phyloP scores from a whole-genome alignment of 1,140 invertebrate species.

The Dinoponera quadriceps region DNA sequence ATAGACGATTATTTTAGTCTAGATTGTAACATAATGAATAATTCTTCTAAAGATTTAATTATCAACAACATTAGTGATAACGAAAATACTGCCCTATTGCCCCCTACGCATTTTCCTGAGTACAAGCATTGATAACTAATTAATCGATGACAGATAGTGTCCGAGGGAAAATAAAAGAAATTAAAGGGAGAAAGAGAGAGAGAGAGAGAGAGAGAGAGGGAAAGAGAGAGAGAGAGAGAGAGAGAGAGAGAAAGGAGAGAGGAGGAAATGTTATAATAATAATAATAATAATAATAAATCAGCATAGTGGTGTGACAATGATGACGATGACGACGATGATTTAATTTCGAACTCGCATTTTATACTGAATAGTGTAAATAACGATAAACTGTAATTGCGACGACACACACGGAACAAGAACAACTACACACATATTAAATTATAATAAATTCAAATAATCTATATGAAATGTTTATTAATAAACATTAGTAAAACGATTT shows the following conservation, averaged over 20 bases:
- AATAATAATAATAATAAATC: conserved; percentile 65
- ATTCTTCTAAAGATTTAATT: conserved; percentile 82
- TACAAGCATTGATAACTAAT: conserved; percentile 85
- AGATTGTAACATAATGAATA: conserved; percentile 85
- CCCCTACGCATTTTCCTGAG: conserved; percentile 85
- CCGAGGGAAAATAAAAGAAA: conserved; percentile 43
- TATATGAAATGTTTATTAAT: conserved; percentile 82
- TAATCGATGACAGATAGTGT: conserved; percentile 84
- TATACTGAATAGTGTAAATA: conserved; percentile 85
- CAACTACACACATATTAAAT: conserved; percentile 77
- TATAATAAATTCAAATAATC: conserved; percentile 81
- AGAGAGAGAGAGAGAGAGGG: conserved; percentile 14
- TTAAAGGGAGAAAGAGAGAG: background rate
- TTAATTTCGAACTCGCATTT: conserved; percentile 85
- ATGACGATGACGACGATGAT: conserved; percentile 64
- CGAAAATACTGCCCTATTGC: conserved; percentile 84
- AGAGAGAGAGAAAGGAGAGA: conserved; percentile 26
- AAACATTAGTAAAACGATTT: conserved; percentile 80
- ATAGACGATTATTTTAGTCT: conserved; percentile 84
- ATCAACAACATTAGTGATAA: conserved; percentile 84
- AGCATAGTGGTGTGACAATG: conserved; percentile 78
- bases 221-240: conserved; percentile 14
- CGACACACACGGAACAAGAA: conserved; percentile 64
- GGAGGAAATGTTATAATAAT: conserved; percentile 36
- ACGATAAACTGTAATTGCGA: conserved; percentile 79